These are phyloP conservation scores for Capreolus pygargus DNA, from an alignment of 2,113 vertebrate species.

Conservation along the genomic window DNA sequence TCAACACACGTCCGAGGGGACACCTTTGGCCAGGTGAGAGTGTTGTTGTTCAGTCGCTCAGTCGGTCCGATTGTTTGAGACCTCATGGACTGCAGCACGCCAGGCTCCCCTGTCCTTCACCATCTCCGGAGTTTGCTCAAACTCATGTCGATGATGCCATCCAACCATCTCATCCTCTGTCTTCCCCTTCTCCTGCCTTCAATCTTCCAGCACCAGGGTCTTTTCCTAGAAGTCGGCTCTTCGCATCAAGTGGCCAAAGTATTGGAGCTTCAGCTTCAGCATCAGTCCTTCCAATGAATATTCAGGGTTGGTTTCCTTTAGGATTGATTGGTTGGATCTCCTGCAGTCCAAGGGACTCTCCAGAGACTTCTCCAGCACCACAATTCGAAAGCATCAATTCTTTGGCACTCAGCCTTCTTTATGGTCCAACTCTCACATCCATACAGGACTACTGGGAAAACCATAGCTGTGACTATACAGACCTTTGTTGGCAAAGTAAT, in stretches of 20 bases:
- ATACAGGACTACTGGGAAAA: background rate
- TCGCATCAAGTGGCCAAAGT: background rate
- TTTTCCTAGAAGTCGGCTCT: background rate
- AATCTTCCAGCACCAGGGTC: background rate
- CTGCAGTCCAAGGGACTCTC: background rate
- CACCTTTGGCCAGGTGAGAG: background rate
- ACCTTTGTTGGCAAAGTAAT: background rate
- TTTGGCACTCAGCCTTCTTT: background rate
- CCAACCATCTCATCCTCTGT: background rate
- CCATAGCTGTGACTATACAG: background rate
- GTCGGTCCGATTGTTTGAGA: rapidly evolving
- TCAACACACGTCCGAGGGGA: rapidly evolving
- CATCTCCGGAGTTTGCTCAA: background rate
- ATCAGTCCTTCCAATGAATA: background rate
- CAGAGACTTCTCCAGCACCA: background rate
- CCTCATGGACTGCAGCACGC: background rate
- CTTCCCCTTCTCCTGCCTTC: background rate
- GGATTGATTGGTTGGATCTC: background rate
- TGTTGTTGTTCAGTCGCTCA: background rate
- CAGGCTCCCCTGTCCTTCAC: background rate
- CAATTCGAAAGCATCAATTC: background rate
- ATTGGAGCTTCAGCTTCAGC: background rate
- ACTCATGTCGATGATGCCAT: background rate
- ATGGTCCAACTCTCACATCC: background rate
- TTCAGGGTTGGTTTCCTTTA: background rate